Conservation (phyloP, 1,140 invertebrate species). For the Drosophila lowei region DNA sequence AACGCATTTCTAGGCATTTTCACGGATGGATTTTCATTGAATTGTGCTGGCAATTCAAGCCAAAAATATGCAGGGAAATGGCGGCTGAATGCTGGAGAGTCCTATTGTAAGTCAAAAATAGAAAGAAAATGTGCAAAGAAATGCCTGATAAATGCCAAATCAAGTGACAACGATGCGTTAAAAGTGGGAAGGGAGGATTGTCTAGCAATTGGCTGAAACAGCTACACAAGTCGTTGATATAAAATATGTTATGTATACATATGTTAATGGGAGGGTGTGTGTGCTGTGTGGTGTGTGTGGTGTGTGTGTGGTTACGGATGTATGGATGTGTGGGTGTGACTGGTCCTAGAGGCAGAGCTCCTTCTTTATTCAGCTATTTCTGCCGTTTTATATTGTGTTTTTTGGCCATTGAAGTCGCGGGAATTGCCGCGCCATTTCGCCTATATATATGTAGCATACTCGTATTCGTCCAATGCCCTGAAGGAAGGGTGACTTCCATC, state of each 20-base stretch:
- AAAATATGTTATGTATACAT: slow-evolving; percentile 47
- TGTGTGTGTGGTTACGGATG: slow-evolving; percentile 21
- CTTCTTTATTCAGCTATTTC: slow-evolving; percentile 30
- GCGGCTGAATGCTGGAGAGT: slow-evolving; percentile 22
- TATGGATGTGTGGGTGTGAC: slow-evolving; percentile 36
- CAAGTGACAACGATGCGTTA: slow-evolving; percentile 72
- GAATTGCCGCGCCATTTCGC: slow-evolving; percentile 53
- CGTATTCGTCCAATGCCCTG: slow-evolving; percentile 29
- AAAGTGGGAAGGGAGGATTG: slow-evolving; percentile 28
- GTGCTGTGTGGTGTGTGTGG: slow-evolving; percentile 8
- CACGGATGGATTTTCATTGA: slow-evolving; percentile 25
- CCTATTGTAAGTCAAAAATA: slow-evolving; percentile 11
- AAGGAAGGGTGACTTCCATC: slow-evolving; percentile 37
- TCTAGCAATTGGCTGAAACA: slow-evolving; percentile 68
- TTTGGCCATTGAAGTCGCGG: slow-evolving; percentile 40
- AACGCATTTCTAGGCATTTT: slow-evolving; percentile 69
- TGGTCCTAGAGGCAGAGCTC: slow-evolving; percentile 41
- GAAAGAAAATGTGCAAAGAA: slow-evolving; percentile 17
- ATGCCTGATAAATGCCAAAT: slow-evolving; percentile 80
- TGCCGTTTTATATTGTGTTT: slow-evolving; percentile 27
- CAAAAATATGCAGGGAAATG: slow-evolving; percentile 44
- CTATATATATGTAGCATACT: slow-evolving; percentile 15
- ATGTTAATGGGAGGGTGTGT: slow-evolving; percentile 5
- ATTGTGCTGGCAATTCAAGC: slow-evolving; percentile 30
- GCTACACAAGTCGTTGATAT: slow-evolving; percentile 64